Base-by-base conservation (phyloP, 2,888 invertebrate species). In the Salticus scenicus region DNA sequence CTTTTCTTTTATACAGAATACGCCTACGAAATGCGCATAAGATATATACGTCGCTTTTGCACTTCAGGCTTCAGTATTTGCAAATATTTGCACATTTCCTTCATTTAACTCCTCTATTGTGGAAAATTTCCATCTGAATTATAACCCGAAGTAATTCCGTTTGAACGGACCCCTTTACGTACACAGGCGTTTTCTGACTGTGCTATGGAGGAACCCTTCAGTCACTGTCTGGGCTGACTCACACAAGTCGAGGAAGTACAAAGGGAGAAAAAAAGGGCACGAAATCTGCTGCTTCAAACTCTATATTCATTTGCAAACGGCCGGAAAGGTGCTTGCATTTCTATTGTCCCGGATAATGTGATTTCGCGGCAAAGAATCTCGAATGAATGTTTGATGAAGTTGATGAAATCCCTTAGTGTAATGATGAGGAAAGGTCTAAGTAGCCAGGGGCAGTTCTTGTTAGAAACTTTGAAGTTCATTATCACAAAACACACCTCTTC, bases 371-470 rank as follows among this genome's bases (percentile, higher is more conserved):
- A 28, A 75, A 66, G 78, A 70, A 71, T 57, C 78, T 42, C 67
- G 73, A 75, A 75, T 81, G 81, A 81, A 81, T 81, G 81, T 81
- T 75, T 81, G 81, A 70, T 33, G 75, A 74, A 57, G 57, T 57
- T 57, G 57, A 57, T 24, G 24, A 57, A 57, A 57, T 57, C 57
- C 57, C 24, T 5, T 57, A 7, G 20, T 57, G 20, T 7, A 24
- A 57, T 24, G 24, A 24, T 1, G 57, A 57, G 57, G 24, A 57
- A 57, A 17, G 57, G 20, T 47, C 24, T 57, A 57, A 57, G 57
- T 57, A 24, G 14, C 57, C 57, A 37, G 37, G 10, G 37, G 37
- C n/a, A n/a, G n/a, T n/a, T n/a, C n/a, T n/a, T n/a, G n/a, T n/a
- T n/a, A n/a, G n/a, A n/a, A n/a, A n/a, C n/a, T n/a, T n/a, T n/a